phyloP scores from a whole-genome alignment of 2,113 vertebrate species.

The Oryzias curvinotus region DNA sequence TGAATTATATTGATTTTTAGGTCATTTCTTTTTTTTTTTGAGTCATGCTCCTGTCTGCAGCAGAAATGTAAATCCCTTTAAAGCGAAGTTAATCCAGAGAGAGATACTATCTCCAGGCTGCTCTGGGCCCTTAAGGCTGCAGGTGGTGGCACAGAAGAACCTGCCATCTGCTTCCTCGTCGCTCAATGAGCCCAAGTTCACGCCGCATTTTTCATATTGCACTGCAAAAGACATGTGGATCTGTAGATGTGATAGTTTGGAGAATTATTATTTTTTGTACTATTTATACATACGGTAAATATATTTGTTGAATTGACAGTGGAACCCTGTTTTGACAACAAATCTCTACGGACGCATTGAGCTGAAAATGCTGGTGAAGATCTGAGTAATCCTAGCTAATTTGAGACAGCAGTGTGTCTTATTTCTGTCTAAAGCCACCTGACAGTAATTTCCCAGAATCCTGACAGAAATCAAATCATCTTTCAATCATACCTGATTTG shows the following conservation, averaged over 20 bases:
- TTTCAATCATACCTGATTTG: neutral
- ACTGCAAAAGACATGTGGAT: conserved; percentile 38
- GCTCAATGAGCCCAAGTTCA: conserved; percentile 31
- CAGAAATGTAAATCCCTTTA: conserved; percentile 53
- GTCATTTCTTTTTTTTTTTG: neutral
- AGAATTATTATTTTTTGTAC: neutral
- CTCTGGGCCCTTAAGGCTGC: conserved; percentile 21
- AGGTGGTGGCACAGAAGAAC: conserved; percentile 58
- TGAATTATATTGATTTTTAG: neutral
- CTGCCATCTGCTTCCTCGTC: conserved; percentile 67
- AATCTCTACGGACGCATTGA: neutral
- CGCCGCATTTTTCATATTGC: conserved; percentile 36
- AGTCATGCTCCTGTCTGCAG: conserved; percentile 27
- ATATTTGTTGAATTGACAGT: conserved; percentile 13
- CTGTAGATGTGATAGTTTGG: conserved; percentile 37
- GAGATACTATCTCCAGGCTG: conserved; percentile 19
- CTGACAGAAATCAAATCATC: conserved; percentile 25
- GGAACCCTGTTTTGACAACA: neutral
- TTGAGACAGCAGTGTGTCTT: neutral
- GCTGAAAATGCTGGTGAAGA: neutral
- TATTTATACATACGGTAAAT: conserved; percentile 6
- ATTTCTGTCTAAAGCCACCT: conserved; percentile 3
- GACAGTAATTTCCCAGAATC: conserved; percentile 34
- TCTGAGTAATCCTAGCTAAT: conserved; percentile 5
- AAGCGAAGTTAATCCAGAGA: conserved; percentile 59